Percentiles rank a stretch among this genome's conserved stretches.
Evolutionary conservation across 2,888 invertebrate species (phyloP).

Genomic region (Andrena fulva): DNA sequence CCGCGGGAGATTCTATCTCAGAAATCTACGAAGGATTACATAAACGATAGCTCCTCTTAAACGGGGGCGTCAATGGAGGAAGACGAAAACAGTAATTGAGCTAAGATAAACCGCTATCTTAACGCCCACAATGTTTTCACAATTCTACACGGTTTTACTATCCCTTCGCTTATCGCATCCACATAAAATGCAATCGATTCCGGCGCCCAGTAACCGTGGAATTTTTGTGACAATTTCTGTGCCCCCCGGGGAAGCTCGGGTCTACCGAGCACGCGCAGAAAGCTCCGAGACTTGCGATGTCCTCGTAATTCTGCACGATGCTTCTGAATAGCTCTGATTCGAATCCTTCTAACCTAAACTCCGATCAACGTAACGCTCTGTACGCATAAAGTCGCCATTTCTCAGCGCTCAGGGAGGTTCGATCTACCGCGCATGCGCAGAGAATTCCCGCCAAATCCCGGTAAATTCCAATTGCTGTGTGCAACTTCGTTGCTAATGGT

Average conservation of each 20-base stretch:
- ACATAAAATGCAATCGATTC: constrained; percentile 17
- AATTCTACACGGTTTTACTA: constrained; percentile 14
- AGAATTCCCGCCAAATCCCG: neutral
- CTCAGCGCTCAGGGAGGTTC: neutral
- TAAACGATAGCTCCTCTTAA: constrained; percentile 6
- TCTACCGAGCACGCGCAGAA: neutral
- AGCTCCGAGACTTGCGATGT: too few species aligned
- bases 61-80: neutral
- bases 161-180: constrained; percentile 21
- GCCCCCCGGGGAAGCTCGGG: neutral
- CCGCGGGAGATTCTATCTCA: neutral
- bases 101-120: constrained; percentile 22
- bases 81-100: constrained; percentile 16
- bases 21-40: neutral
- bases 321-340: too few species aligned
- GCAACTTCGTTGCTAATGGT: too few species aligned
- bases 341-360: too few species aligned
- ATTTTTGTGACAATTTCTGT: neutral
- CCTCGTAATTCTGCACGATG: too few species aligned
- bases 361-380: neutral
- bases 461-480: neutral
- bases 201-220: neutral
- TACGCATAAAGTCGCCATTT: neutral
- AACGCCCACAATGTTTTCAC: constrained; percentile 20
- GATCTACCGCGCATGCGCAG: neutral